These are phyloP conservation scores for Aptenodytes patagonicus DNA, from an alignment of 2,113 vertebrate genomes.

Conservation along the genomic window DNA sequence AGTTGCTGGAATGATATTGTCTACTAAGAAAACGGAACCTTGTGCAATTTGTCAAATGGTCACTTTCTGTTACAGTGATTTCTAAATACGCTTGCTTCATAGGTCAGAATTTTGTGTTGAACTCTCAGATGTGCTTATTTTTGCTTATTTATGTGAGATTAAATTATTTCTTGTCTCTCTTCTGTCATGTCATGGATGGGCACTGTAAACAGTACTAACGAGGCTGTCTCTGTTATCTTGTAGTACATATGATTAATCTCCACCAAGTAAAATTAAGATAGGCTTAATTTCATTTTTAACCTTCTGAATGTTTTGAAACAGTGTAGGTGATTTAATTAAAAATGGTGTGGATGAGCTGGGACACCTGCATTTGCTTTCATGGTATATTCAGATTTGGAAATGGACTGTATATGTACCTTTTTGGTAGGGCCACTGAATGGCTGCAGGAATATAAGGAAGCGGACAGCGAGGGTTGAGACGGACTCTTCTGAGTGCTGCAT, in stretches of 20 bases:
- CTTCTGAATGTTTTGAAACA: constrained; percentile 55
- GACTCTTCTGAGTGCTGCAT: not conserved
- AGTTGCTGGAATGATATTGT: not conserved
- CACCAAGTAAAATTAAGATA: constrained; percentile 50
- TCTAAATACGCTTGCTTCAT: not conserved
- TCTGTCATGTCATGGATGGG: constrained; percentile 7
- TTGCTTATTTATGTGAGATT: constrained; percentile 28
- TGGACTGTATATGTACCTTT: not conserved
- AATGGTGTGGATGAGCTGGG: not conserved
- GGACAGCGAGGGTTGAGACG: not conserved
- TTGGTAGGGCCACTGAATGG: not conserved
- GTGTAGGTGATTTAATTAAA: constrained; percentile 48
- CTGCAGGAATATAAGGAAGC: not conserved
- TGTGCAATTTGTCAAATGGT: not conserved
- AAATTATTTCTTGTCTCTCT: constrained; percentile 48
- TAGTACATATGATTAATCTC: constrained; percentile 23
- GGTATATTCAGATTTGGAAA: constrained; percentile 3
- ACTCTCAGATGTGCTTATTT: not conserved
- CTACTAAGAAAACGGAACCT: not conserved
- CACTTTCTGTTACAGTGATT: not conserved
- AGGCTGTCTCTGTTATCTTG: constrained; percentile 27
- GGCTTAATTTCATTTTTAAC: constrained; percentile 60
- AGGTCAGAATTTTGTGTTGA: not conserved
- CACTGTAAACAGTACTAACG: constrained; percentile 60
- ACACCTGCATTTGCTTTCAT: not conserved